Evolutionary conservation across 2,797 vertebrate genomes (phyloP), one percentile per base, ranked within the genome.

Genomic region (Perodicticus potto): DNA sequence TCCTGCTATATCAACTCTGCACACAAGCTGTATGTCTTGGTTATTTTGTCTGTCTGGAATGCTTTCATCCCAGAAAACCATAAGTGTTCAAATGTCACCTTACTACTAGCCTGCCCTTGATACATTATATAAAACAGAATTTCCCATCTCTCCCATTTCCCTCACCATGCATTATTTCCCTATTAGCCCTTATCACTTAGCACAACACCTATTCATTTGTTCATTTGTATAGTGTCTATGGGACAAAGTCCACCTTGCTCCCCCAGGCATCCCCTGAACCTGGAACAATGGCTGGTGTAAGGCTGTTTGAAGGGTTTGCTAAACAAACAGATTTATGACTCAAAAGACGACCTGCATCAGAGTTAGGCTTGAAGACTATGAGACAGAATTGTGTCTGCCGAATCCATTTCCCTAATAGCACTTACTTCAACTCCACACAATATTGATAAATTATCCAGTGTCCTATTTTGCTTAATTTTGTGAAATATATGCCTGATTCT

Each of bases 341-440:
- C 57, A 49, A 2, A 74, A 37, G n/a, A 73, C 19, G 87, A 59
- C 29, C 34, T 80, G 3, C 17, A 49, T 57, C 43, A 84, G 32
- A 74, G 45, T 72, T 72, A 43, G 59, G 65, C 11, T 85, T 89
- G 11, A 73, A 70, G 22, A 86, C 29, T 34, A 67, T 25, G 40
- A 95, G 91, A 88, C 3, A 65, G 37, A 67, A 67, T 12, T 45
- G 43, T 82, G 55, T 85, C 43, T 96, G 61, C n/a, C 13, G 67
- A 63, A 86, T 3, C 57, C 13, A 76, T 70, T 81, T 87, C 61
- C 92, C 11, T 53, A 37, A 0, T 55, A 43, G 7, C 4, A 10
- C 69, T 91, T 89, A 74, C 23, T 89, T n/a, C 32, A 76, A 84
- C 70, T 87, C 65, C 0, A 91, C 25, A 69, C 37, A 83, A 84